These are phyloP conservation scores for Smutsia temminckii DNA, from an alignment of 2,797 vertebrate species.

Conservation along the genomic window DNA sequence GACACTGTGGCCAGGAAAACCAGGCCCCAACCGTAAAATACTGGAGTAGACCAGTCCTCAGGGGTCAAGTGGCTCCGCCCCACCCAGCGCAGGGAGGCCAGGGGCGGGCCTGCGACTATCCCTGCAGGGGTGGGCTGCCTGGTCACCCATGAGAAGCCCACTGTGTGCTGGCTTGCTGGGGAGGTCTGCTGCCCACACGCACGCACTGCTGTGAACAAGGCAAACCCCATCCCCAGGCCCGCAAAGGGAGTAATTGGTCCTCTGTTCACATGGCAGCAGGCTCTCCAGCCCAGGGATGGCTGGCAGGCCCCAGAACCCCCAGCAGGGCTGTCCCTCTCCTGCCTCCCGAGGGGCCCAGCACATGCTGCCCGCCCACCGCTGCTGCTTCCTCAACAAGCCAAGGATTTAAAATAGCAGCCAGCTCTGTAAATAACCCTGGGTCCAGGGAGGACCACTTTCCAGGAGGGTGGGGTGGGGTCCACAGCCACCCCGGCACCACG, in stretches of 20 bases:
- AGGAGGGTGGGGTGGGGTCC: neutral
- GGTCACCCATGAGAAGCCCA: neutral
- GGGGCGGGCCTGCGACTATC: conserved; percentile 46
- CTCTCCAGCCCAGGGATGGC: neutral
- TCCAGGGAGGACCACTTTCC: neutral
- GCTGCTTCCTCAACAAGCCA: neutral
- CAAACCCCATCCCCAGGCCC: rapidly evolving
- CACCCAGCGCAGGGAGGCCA: neutral
- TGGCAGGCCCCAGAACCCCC: neutral
- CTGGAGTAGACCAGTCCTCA: neutral
- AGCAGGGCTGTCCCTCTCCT: neutral
- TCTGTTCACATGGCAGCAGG: neutral
- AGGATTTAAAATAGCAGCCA: neutral
- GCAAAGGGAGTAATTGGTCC: neutral
- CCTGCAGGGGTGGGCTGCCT: neutral
- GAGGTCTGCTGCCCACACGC: neutral
- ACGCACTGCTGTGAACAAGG: neutral
- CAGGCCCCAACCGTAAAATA: conserved; percentile 47
- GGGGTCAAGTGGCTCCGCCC: conserved; percentile 16
- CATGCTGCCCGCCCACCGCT: rapidly evolving
- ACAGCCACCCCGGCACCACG: neutral
- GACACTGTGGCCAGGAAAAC: conserved; percentile 56
- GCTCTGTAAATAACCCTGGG: neutral
- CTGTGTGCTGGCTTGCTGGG: neutral
- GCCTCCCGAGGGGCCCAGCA: neutral